Base-by-base conservation (phyloP, 2,797 vertebrate genomes). In the Molossus alvarezi region DNA sequence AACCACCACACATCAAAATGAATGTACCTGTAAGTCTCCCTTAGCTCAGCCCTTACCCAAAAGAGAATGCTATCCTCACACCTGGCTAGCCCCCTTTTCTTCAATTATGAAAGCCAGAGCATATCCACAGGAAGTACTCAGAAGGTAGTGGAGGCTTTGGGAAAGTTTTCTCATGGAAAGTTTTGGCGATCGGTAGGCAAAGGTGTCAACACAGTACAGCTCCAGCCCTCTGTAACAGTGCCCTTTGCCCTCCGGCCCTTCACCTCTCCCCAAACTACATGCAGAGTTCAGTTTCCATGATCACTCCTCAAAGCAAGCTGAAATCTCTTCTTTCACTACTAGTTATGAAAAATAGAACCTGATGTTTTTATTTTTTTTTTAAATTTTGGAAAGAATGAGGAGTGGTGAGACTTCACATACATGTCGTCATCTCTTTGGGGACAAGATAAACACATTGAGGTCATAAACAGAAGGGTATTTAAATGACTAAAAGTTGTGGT, bases 391-490 rank as follows among this genome's bases (percentile, higher is more conserved):
- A n/a, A 58, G 64, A 83, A 45, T 8, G 72, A 85, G 13, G 57
- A 94, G 27, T n/a, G 23, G 65, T 20, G 27, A 48, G 21, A 48
- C 69, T 88, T 82, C 41, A 88, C 67, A 41, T 65, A 77, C 0
- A 6, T 89, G 62, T 69, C 21, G 69, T 92, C 27, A 81, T 88
- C 9, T 85, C 73, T 76, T 9, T 29, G 76, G 71, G 37, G 69
- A 71, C 5, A 55, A 20, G 64, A 81, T 21, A 73, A 92, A 82
- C 12, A 80, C 37, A 45, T 27, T 58, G 64, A 51, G 27, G 8
- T 53, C 18, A 41, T 60, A 17, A 33, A 15, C 29, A 83, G 57
- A 33, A 91, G 80, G 48, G 65, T 17, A 21, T 37, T 51, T 79
- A 80, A 65, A 20, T 53, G 33, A 85, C 25, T n/a, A 55, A 88